Evolutionary conservation across 2,888 invertebrate genomes (phyloP).

Genomic region (Papilio demoleus): DNA sequence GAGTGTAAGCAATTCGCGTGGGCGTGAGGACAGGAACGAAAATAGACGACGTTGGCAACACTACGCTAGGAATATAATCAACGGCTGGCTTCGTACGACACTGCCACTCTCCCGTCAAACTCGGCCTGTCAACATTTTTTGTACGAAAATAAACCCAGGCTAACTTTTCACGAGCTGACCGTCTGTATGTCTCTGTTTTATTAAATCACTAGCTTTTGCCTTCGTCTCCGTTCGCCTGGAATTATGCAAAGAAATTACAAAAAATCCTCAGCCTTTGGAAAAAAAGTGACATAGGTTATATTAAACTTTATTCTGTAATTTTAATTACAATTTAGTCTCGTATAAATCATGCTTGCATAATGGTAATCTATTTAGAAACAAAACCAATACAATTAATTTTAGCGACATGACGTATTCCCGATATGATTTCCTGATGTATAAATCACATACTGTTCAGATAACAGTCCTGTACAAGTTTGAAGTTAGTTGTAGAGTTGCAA

Average conservation of each 20-base stretch:
- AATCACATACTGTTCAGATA: background rate
- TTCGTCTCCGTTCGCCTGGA: too few species aligned
- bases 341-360: background rate
- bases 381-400: constrained; percentile 34
- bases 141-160: constrained; percentile 34
- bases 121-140: constrained; percentile 37
- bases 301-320: too few species aligned
- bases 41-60: constrained; percentile 78
- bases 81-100: constrained; percentile 48
- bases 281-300: too few species aligned
- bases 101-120: constrained; percentile 52
- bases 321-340: background rate
- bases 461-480: too few species aligned
- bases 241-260: too few species aligned
- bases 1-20: constrained; percentile 81
- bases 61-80: constrained; percentile 54
- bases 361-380: constrained; percentile 45
- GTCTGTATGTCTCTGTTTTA: background rate
- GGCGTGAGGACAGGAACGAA: constrained; percentile 67
- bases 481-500: too few species aligned
- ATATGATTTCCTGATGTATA: constrained; percentile 33
- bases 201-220: too few species aligned
- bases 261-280: too few species aligned
- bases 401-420: constrained; percentile 33
- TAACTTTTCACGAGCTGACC: background rate